phyloP scores from a whole-genome alignment of 2,113 vertebrate genomes.

The Petroica traversi region DNA sequence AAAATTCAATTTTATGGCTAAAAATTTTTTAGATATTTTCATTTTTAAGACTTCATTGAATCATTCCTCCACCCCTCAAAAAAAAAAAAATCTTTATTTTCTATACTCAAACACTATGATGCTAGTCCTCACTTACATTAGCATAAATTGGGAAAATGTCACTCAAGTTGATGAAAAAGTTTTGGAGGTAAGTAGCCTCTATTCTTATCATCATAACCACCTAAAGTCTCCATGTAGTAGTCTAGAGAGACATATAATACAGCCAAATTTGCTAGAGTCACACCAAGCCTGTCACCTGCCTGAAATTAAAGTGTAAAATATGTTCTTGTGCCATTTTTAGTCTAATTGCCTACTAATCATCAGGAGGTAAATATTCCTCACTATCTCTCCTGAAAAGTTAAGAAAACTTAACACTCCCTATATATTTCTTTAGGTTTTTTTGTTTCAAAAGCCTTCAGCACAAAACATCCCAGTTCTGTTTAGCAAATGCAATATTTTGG shows the following conservation, averaged over 20 bases:
- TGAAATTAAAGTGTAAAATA: neutral
- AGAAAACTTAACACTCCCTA: neutral
- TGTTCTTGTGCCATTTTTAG: neutral
- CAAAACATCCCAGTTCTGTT: neutral
- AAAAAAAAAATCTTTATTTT: neutral
- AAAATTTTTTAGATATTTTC: neutral
- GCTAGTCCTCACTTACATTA: neutral
- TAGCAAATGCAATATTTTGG: neutral
- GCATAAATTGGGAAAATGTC: neutral
- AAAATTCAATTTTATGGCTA: neutral
- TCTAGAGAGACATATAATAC: neutral
- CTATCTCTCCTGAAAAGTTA: neutral
- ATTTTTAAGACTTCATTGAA: neutral
- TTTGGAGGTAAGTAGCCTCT: neutral
- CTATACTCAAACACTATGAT: neutral
- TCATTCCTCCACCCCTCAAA: neutral
- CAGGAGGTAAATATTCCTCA: neutral
- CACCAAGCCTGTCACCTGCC: neutral
- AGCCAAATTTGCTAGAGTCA: neutral
- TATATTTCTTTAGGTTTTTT: neutral
- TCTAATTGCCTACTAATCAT: neutral
- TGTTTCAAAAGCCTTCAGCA: neutral
- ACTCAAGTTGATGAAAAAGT: neutral
- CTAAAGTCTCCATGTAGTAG: neutral
- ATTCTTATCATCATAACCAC: neutral